Base-by-base conservation (phyloP, 1,140 invertebrate genomes). In the Drosophila asahinai region DNA sequence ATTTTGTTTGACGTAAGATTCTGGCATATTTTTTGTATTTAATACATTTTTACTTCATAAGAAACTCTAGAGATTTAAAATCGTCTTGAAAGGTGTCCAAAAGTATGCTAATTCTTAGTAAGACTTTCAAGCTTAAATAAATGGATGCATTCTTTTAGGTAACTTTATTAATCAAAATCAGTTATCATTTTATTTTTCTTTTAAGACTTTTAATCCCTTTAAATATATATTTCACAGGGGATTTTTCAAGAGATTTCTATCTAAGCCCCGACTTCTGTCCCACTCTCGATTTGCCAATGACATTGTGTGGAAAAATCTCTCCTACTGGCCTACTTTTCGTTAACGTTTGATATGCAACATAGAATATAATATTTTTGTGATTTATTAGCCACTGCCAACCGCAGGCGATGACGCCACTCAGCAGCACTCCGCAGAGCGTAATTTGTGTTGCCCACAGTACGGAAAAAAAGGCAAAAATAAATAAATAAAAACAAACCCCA, bases 341-440 rank as follows among this genome's bases (percentile, higher is more conserved):
- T 71, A 33, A 7, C 48, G 15, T 19, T 43, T 45, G 30, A 60
- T 52, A 33, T 43, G 33, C 40, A 30, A 63, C 58, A 52, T 52
- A 52, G 57, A 48, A 52, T 38, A 52, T 51, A 42, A 61, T 73
- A 61, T 61, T 52, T 77, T 80, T 87, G 70, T 83, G 77, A 87
- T 80, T 74, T 76, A 87, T 80, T 86, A 80, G 65, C 77, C 51
- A 25, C 49, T 89, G 84, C 77, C 83, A 77, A 67, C 73, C 67
- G 72, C 83, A 86, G 84, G 52, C 66, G 66, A 62, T 74, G 63
- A 71, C 36, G 38, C 55, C 74, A 89, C 84, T 89, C 83, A 83
- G 43, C 73, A 70, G 40, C 71, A 80, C 49, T 77, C 72, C 77
- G 62, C 71, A 87, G 73, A 87, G 49, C 80, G 76, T 83, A 63